A percentile compares a stretch with the other conserved stretches of the same genome.
Conservation (phyloP, 2,113 vertebrate genomes). For the Pseudopipra pipra region DNA sequence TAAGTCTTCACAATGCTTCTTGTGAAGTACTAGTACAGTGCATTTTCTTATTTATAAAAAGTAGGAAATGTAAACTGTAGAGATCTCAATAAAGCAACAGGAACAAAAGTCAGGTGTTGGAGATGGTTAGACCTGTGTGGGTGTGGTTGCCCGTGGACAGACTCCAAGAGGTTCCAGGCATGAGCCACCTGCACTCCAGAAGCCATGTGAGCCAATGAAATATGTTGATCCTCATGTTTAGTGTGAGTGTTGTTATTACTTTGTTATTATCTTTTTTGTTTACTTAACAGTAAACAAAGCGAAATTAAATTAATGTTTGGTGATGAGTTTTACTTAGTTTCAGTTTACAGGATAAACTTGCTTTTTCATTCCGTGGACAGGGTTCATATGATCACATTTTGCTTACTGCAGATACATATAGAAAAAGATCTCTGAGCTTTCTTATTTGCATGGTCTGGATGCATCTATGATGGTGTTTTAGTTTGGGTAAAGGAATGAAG, state of each 20-base stretch:
- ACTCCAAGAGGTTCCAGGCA: neutral
- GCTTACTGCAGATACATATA: neutral
- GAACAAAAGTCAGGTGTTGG: neutral
- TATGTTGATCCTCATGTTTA: neutral
- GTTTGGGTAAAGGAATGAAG: neutral
- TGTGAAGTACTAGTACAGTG: neutral
- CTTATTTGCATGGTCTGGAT: neutral
- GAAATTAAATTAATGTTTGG: neutral
- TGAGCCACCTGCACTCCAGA: neutral
- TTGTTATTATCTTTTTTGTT: neutral
- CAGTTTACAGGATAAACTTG: neutral
- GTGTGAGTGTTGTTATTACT: neutral
- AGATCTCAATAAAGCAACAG: neutral
- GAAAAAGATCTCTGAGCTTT: neutral
- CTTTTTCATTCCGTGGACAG: neutral
- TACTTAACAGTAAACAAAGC: neutral
- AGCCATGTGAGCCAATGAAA: neutral
- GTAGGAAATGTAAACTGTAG: neutral
- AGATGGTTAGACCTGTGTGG: neutral
- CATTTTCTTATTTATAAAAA: neutral
- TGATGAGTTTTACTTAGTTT: neutral
- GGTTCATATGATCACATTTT: neutral
- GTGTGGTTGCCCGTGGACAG: rapidly evolving
- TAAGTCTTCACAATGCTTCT: neutral
- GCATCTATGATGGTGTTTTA: neutral